These are phyloP conservation scores for Simalia tracyae DNA, from an alignment of 2,797 vertebrate species.

Conservation along the genomic window DNA sequence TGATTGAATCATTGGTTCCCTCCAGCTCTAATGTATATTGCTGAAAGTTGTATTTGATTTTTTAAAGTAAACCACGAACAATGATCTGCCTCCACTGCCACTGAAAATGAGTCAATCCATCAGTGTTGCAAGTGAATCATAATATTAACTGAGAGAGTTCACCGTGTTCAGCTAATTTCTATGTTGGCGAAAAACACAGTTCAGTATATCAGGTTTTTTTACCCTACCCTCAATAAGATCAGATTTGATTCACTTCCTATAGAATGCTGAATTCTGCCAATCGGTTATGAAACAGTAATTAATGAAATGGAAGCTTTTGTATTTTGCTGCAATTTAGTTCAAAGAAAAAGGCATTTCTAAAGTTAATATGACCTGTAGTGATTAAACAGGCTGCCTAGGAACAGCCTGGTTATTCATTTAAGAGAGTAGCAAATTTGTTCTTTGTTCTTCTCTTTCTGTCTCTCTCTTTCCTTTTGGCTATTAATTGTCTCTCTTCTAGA, in stretches of 20 bases:
- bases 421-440: not conserved
- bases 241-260: not conserved
- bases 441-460: not conserved
- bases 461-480: not conserved
- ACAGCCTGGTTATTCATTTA: not conserved
- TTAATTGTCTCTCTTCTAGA: not conserved
- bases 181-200: not conserved
- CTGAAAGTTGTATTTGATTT: slow-evolving; percentile 32
- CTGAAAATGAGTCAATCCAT: slow-evolving; percentile 19
- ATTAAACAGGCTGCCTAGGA: not conserved
- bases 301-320: not conserved
- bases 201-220: not conserved
- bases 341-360: not conserved
- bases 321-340: not conserved
- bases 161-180: not conserved
- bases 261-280: not conserved
- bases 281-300: not conserved
- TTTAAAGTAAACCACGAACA: slow-evolving; percentile 30
- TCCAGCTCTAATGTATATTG: not conserved
- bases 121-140: not conserved
- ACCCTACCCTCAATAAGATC: not conserved
- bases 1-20: not conserved
- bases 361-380: not conserved
- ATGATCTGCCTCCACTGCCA: slow-evolving; percentile 2
- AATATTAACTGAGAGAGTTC: slow-evolving; percentile 13